Evolutionary conservation across 2,113 vertebrate genomes (phyloP).

Genomic region (Zosterops lateralis): DNA sequence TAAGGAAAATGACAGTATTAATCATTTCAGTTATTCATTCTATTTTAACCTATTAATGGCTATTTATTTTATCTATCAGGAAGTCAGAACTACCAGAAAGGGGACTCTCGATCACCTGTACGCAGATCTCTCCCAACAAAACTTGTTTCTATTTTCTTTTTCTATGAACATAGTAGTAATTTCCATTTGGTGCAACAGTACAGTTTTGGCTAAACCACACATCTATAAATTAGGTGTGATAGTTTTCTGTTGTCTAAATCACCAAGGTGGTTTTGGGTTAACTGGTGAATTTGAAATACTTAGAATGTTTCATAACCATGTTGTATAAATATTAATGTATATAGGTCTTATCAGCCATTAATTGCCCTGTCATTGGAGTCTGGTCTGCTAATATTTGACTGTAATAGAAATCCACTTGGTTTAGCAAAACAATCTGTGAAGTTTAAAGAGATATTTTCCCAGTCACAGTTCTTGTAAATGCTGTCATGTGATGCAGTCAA

Average conservation of each 20-base stretch:
- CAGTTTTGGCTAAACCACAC: neutral
- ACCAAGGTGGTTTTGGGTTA: neutral
- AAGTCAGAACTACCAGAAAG: neutral
- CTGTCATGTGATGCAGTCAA: neutral
- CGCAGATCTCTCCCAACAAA: neutral
- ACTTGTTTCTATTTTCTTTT: neutral
- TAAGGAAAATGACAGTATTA: neutral
- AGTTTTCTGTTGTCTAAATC: neutral
- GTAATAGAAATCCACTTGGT: neutral
- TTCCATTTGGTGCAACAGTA: neutral
- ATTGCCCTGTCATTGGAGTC: neutral
- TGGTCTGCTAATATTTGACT: neutral
- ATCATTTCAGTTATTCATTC: neutral
- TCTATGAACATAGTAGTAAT: neutral
- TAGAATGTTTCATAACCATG: neutral
- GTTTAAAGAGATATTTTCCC: neutral
- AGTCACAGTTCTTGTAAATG: neutral
- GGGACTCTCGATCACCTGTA: neutral
- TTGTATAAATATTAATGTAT: neutral
- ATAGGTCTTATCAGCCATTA: neutral
- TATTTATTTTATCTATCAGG: neutral
- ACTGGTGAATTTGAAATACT: neutral
- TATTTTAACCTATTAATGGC: neutral
- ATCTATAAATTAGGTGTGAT: neutral
- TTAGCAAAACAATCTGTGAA: neutral